Evolutionary conservation across 2,888 invertebrate genomes (phyloP).

Genomic region (Drosophila meridiana): DNA sequence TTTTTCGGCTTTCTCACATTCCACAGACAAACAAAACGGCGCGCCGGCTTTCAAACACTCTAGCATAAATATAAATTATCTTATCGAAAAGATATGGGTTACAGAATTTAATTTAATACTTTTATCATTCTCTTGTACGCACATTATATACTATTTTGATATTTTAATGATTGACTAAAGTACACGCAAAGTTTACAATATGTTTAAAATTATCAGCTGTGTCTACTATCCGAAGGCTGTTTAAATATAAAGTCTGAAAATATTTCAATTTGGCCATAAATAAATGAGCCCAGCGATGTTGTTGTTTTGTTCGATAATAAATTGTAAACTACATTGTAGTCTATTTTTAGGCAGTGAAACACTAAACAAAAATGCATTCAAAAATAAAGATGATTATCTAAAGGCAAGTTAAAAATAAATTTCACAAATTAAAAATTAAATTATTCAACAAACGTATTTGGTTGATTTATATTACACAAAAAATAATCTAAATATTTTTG

Average conservation of each 20-base stretch:
- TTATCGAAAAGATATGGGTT: neutral
- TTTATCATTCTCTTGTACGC: neutral
- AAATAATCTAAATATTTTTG: neutral
- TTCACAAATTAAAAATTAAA: too few species aligned
- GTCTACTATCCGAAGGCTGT: neutral
- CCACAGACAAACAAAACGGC: neutral
- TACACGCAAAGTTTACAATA: neutral
- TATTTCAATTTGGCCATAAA: slow-evolving; percentile 6
- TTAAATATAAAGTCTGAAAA: slow-evolving; percentile 14
- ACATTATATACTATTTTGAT: neutral
- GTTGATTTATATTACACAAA: neutral
- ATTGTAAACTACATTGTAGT: neutral
- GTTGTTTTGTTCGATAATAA: neutral
- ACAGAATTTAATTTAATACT: neutral
- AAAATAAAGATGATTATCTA: too few species aligned
- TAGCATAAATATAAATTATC: slow-evolving; percentile 11
- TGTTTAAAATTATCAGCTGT: neutral
- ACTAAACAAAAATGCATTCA: neutral
- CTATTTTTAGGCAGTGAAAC: neutral
- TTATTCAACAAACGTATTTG: neutral
- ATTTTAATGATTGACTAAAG: neutral
- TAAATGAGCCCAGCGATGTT: slow-evolving; percentile 2
- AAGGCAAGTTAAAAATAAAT: neutral
- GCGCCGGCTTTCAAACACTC: slow-evolving; percentile 22
- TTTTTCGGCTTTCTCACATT: slow-evolving; percentile 9